Evolutionary conservation across 2,113 vertebrate species (phyloP), one percentile per base, ranked within the genome.

Genomic region (Alectura lathami): DNA sequence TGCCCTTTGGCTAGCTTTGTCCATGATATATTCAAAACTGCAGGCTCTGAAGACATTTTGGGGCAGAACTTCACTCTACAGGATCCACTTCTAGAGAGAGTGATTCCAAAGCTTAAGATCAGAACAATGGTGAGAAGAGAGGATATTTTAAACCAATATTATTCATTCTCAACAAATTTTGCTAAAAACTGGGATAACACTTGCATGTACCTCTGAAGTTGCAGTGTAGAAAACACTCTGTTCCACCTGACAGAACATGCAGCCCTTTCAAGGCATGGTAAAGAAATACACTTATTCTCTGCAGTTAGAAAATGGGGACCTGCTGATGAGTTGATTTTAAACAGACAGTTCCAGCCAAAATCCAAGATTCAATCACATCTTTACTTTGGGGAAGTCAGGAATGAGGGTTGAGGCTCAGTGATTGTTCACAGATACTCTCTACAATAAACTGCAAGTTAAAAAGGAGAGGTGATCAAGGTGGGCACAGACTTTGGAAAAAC

Each of bases 251-350:
- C 32, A 87, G 72, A 87, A 59, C 30, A 68, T 2, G 5, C 36
- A 80, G 59, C 8, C 56, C 11, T 72, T 88, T 86, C 21, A 80
- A 80, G 51, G 56, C 12, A 10, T 21, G 17, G 47, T 64, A 68
- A 80, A 81, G 43, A 74, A 86, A 83, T 36, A 18, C 17, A 30
- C 32, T 34, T 45, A 27, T 88, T 57, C 50, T 91, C 66, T 91
- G 53, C 36, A 30, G 21, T 90, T 30, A 63, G 51, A 67, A 94
- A 93, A 90, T 13, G 79, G 38, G 21, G 43, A 86, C 30, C 38
- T 40, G 10, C 34, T 22, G 80, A 92, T 42, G n/a, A 95, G 40
- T 70, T 94, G 70, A 90, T 92, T 86, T 94, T 72, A 83, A 86
- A 68, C 70, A 72, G 66, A 64, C 83, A 88, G 40, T 27, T 40